A percentile compares a stretch with the other conserved stretches of the same genome.
These are phyloP conservation scores for Tetragonula carbonaria DNA, from an alignment of 2,888 invertebrate genomes.

Conservation along the genomic window DNA sequence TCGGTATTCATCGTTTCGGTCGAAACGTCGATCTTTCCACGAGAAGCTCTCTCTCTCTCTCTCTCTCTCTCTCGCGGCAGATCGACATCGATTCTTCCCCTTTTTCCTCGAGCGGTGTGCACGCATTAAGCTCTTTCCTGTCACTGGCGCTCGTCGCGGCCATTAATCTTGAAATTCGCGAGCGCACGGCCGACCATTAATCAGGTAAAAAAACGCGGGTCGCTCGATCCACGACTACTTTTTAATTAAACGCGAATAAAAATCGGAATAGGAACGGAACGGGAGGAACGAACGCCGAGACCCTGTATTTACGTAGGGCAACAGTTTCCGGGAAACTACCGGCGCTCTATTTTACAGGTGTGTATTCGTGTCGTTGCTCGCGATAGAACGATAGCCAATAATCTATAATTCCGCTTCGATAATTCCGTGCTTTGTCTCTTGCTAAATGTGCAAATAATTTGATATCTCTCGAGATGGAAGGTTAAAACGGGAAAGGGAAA, in stretches of 20 bases:
- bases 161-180: slow-evolving; percentile 72
- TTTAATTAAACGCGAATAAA: slow-evolving; percentile 70
- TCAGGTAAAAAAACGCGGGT: slow-evolving; percentile 58
- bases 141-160: slow-evolving; percentile 56
- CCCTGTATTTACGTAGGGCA: slow-evolving; percentile 65
- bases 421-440: slow-evolving; percentile 64
- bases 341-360: slow-evolving; percentile 49
- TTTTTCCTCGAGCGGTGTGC: slow-evolving; percentile 47
- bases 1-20: slow-evolving; percentile 46
- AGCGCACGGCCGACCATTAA: slow-evolving; percentile 67
- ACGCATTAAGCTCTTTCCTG: slow-evolving; percentile 69
- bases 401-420: slow-evolving; percentile 48
- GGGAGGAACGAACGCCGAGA: slow-evolving; percentile 42
- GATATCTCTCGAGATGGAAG: neutral
- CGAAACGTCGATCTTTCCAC: slow-evolving; percentile 56
- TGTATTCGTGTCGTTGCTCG: neutral
- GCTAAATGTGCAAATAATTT: slow-evolving; percentile 72
- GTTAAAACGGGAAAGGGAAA: neutral
- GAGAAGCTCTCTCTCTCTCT: slow-evolving; percentile 2
- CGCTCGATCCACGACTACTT: slow-evolving; percentile 66
- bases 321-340: slow-evolving; percentile 55
- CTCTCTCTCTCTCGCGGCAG: slow-evolving; percentile 20
- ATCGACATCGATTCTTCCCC: slow-evolving; percentile 57
- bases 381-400: slow-evolving; percentile 37
- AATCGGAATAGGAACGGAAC: slow-evolving; percentile 52